Base-by-base conservation (phyloP, 2,797 vertebrate genomes). In the Sebastes steindachneri region DNA sequence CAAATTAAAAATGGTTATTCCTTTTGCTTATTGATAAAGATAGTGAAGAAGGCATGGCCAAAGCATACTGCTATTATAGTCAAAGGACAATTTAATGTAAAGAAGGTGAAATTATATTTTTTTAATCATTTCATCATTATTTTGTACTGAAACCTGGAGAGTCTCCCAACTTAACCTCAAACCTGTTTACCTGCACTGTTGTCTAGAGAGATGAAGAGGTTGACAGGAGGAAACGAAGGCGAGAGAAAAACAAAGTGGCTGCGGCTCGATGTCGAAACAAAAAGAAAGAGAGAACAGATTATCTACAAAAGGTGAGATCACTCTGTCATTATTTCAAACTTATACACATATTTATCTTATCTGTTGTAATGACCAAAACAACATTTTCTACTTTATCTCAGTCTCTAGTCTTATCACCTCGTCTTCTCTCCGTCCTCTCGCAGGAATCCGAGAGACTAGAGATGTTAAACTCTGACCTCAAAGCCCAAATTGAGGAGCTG, bases 231-330 rank as follows among this genome's bases (percentile, higher is more conserved):
- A 98, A 97, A 97, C 96, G 98, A 82, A 95, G 98, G 85, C 95
- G 98, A 77, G 98, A 99, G 94, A 99, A 99, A 94, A 99, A 99
- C 96, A 99, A 99, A 94, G 97, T 99, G 17, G 98, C 98, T 3
- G 98, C 98, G 4, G 98, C 98, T 1, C 96, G 98, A 77, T 99
- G 98, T 97, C 97, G 98, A 89, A 99, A 99, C 95, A 99, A 99
- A 95, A 99, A 99, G 95, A 99, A 99, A 86, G 98, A 99, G 84
- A 96, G 98, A 73, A 99, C 98, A 0, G 98, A 99, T 86, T 99
- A 99, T 93, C 94, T 99, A 89, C 98, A 99, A 92, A 95, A 97
- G 96, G 98, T 98, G 87, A 92, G 95, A 87, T 37, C 4, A 3
- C 21, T 51, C 8, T 28, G 12, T 37, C 12, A 9, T 11, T 21